phyloP scores from a whole-genome alignment of 53 echinoderm and acorn worm species.

The Mesocentrotus franciscanus region DNA sequence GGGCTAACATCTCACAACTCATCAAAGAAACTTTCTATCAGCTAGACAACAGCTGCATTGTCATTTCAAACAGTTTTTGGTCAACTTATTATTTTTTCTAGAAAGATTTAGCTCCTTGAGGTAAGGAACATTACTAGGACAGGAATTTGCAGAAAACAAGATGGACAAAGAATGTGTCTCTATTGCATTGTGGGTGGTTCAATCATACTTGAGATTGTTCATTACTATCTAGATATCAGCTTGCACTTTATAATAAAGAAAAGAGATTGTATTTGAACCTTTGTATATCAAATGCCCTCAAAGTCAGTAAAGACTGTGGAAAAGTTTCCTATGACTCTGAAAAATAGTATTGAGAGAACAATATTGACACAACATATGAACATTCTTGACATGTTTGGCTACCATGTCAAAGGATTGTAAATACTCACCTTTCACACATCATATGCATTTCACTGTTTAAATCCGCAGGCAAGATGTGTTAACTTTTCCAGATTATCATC shows the following conservation, averaged over 20 bases:
- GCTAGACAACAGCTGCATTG: neutral
- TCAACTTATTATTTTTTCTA: neutral
- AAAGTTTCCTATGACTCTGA: neutral
- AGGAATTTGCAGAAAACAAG: neutral
- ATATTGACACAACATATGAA: neutral
- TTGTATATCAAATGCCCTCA: neutral
- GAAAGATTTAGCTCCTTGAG: neutral
- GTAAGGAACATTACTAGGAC: neutral
- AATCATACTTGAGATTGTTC: neutral
- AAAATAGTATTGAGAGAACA: neutral
- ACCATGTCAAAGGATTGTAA: neutral
- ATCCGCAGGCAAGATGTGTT: constrained; percentile 6
- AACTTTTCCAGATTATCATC: constrained; percentile 9
- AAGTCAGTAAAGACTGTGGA: neutral
- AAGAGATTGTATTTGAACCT: neutral
- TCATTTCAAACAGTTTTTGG: neutral
- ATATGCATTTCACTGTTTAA: neutral
- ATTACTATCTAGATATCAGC: neutral
- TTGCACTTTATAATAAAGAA: neutral
- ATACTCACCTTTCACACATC: neutral
- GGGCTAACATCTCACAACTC: neutral
- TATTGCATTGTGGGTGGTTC: neutral
- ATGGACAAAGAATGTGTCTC: neutral
- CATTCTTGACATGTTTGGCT: neutral
- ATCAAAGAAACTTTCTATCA: constrained; percentile 27